Base-by-base conservation (phyloP, 1,140 invertebrate species). In the Drosophila arawakana region DNA sequence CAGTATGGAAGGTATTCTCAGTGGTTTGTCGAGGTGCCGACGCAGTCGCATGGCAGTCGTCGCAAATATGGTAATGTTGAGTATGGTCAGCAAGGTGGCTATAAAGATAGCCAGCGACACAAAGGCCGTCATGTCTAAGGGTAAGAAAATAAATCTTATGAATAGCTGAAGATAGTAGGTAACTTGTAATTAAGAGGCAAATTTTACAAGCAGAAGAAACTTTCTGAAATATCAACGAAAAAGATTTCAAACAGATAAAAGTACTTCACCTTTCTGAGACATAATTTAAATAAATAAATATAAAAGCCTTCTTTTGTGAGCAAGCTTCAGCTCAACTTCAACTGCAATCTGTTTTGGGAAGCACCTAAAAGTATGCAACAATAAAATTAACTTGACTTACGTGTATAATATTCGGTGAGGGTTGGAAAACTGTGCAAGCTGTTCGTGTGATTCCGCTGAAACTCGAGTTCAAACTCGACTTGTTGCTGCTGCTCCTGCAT, bases 91-190 rank as follows among this genome's bases (percentile, higher is more conserved):
- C 57, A 92, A 57, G 4, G 72, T 49, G 54, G 80, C 81, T 39
- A 91, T 68, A 61, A 91, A 91, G 49, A 92, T 84, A 21, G 88
- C 83, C 58, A 91, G 61, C 30, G 78, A 81, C 2, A 92, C 44
- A 50, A 92, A 92, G 34, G 91, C 80, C 37, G 84, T 92, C 70
- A 91, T 90, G 69, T 92, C 91, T 92, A 57, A 0, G 62, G 74
- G 34, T 7, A 9, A 9, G 8, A 18, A 47, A 43, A 39, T 25
- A 54, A 15, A 35, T 2, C 41, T 35, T 8, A 18, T 7, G 10
- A 15, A 37, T 39, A 70, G 30, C 11, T 55, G 6, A 37, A 11
- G n/a, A 7, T 43, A 30, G 15, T 4, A n/a, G 15, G 35, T 13
- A 55, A 13, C 9, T 43, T 35, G 15, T 15, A 7, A 21, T 1